Percentiles rank a stretch among this genome's conserved stretches.
These are phyloP conservation scores for Drosophila ohnishii DNA, from an alignment of 1,140 invertebrate genomes.

Conservation along the genomic window DNA sequence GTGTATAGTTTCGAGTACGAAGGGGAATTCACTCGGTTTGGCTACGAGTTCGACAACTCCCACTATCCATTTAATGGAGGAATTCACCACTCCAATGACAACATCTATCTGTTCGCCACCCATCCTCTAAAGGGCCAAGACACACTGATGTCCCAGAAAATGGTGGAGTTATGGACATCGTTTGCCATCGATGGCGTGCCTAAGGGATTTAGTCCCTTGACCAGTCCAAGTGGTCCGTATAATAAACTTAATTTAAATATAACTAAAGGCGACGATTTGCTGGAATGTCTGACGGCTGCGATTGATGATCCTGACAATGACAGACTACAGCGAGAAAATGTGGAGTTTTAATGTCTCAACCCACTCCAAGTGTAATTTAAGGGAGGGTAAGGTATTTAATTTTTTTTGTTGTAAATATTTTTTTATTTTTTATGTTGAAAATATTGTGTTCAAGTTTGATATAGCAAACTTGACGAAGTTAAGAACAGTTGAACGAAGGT, in stretches of 20 bases:
- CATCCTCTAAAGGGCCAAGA: conserved; percentile 71
- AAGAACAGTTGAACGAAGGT: no score
- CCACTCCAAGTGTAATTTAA: not conserved
- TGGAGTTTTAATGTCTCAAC: conserved; percentile 41
- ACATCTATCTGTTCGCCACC: conserved; percentile 80
- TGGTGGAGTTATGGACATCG: conserved; percentile 82
- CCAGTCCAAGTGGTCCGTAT: conserved; percentile 70
- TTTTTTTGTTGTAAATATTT: no score
- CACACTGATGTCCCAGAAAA: conserved; percentile 70
- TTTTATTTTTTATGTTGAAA: no score
- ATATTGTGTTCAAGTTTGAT: no score
- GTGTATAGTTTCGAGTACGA: conserved; percentile 80
- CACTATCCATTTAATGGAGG: conserved; percentile 83
- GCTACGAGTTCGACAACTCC: conserved; percentile 73
- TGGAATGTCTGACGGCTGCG: conserved; percentile 61
- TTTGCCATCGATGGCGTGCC: conserved; percentile 77
- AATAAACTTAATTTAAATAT: conserved; percentile 59
- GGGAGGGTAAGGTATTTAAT: no score
- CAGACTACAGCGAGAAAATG: conserved; percentile 42
- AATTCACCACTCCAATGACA: conserved; percentile 82
- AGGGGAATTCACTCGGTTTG: conserved; percentile 76
- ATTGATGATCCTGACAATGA: conserved; percentile 72
- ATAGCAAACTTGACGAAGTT: no score
- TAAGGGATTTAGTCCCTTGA: conserved; percentile 35
- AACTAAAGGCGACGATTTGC: conserved; percentile 48